Evolutionary conservation across 2,888 invertebrate genomes (phyloP), one percentile per base, ranked within the genome.

Genomic region (Cephus runcator): DNA sequence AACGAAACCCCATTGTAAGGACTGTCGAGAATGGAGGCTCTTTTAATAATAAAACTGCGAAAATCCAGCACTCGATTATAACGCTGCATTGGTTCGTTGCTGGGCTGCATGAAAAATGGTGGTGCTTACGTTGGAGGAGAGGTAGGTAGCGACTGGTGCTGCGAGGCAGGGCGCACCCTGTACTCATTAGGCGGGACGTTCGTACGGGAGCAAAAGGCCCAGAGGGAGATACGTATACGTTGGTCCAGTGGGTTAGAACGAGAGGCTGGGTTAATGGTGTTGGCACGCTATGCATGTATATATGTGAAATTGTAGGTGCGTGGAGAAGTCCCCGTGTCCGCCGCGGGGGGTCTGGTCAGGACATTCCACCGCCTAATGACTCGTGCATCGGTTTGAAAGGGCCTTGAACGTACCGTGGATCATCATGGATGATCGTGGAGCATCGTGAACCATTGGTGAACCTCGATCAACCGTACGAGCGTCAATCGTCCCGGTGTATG

Each of bases 281-380:
- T 12, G 71, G 71, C 31, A 71, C 15, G 1, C 12, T 15, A 1
- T 40, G 15, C 2, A 15, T 6, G 15, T 56, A 23, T 56, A 56
- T 23, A 56, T 56, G 15, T 56, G 56, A 56, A 56, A 56, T 56
- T 56, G 56, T 56, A 56, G 56, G 23, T 56, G 56, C 56, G 56
- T 23, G 23, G 56, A 56, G 56, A 56, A 56, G 56, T 56, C 33
- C 71, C 71, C 71, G 33, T 71, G 71, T 71, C 31, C 71, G 71
- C 71, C 71, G 33, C 71, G 71, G 71, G 71, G 71, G 71, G 31
- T 34, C 71, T 33, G 71, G 4, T 79, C 76, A 79, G 81, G 82
- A 83, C 82, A 84, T 83, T 82, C 82, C 83, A 74, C 56, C 81
- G 79, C 80, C 82, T 84, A 84, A 83, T 83, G 84, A 84, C 83